Evolutionary conservation across 2,797 vertebrate genomes (phyloP).

Genomic region (Platalea minor): DNA sequence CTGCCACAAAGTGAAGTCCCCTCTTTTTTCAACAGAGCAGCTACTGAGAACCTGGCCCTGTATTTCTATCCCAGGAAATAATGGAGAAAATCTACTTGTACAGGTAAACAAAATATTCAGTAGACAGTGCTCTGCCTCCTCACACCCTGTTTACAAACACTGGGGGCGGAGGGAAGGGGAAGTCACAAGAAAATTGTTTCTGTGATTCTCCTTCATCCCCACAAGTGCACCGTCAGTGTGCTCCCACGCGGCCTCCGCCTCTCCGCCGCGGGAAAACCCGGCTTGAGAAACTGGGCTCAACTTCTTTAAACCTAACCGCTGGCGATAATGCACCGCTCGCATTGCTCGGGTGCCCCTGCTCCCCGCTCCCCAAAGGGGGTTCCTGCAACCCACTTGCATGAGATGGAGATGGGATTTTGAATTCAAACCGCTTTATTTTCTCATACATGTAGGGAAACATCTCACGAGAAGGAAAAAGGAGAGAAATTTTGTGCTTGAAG

Average conservation of each 20-base stretch:
- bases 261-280: neutral
- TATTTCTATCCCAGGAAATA: neutral
- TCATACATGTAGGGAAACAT: rapidly evolving
- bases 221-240: rapidly evolving
- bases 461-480: neutral
- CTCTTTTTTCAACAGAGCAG: neutral
- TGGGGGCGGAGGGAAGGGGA: neutral
- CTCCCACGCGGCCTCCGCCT: rapidly evolving
- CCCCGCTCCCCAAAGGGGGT: neutral
- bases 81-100: neutral
- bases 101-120: neutral
- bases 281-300: neutral
- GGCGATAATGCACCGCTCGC: rapidly evolving
- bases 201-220: neutral
- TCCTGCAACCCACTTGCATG: neutral
- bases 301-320: neutral
- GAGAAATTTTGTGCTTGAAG: neutral
- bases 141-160: neutral
- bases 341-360: rapidly evolving
- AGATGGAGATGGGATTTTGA: neutral
- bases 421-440: neutral
- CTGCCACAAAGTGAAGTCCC: neutral
- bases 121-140: neutral
- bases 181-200: neutral
- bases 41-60: neutral